These are phyloP conservation scores for Stenichneumon culpator DNA, from an alignment of 2,888 invertebrate species.

Conservation along the genomic window DNA sequence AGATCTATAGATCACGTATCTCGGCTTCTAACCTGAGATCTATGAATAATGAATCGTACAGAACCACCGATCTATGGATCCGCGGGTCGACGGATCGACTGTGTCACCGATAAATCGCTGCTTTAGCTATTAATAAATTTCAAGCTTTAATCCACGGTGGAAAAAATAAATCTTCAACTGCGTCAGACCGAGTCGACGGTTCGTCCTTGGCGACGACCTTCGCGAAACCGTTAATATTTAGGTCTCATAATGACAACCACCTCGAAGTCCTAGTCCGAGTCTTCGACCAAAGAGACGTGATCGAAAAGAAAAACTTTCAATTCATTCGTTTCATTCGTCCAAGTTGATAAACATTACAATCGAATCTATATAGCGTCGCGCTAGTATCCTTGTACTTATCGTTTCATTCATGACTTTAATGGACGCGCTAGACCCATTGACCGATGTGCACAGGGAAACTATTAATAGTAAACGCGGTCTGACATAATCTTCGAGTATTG, in stretches of 20 bases:
- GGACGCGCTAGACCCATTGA: background rate
- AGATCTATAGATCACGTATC: background rate
- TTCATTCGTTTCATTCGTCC: background rate
- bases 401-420: constrained; percentile 42
- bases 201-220: background rate
- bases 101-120: background rate
- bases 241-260: background rate
- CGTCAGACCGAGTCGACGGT: background rate
- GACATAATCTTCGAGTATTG: constrained; percentile 24
- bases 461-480: constrained; percentile 12
- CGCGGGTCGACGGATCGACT: background rate
- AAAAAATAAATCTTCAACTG: background rate
- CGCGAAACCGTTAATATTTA: constrained; percentile 39
- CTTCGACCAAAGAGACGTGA: background rate
- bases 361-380: background rate
- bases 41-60: background rate
- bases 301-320: background rate
- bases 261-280: constrained; percentile 2
- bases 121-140: background rate
- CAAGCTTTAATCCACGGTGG: background rate
- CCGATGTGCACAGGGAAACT: constrained; percentile 18
- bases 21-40: background rate
- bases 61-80: background rate
- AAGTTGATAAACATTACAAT: constrained; percentile 4
- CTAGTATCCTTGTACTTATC: constrained; percentile 44